Evolutionary conservation across 2,113 vertebrate species (phyloP), one percentile per base, ranked within the genome.

Genomic region (Dinomys branickii): DNA sequence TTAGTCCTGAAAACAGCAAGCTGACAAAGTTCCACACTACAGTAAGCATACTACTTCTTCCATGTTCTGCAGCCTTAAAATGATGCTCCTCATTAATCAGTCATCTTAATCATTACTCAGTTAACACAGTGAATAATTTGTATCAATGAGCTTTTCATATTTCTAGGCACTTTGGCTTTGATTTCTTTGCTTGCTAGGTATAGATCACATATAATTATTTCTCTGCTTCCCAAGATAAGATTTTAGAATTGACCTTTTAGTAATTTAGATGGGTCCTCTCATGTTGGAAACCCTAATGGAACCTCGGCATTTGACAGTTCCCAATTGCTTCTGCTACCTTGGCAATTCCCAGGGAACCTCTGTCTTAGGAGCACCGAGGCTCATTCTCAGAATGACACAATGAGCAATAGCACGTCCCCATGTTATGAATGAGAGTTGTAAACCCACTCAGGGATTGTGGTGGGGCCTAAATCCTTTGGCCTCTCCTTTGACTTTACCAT

Each of bases 101-200:
- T 69, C 59, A 78, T 77, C 9, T 78, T 88, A 83, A 28, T 71
- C 52, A 61, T 44, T 44, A n/a, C 56, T 95, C 41, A 81, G 80
- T 59, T 95, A 88, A 84, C 47, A 69, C 73, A 67, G 59, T 93
- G 71, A 87, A 80, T 92, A 86, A 95, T 90, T 78, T 86, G n/a
- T 61, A 97, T 90, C 26, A 26, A 8, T 93, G 56, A 84, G 33
- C n/a, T 47, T 91, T 26, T 67, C 83, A 59, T 59, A 44, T 73
- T 89, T 96, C 83, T 81, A 35, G 63, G 20, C 28, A 69, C 10
- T 96, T 85, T 67, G 65, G 63, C 63, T 26, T 47, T 38, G 17
- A 33, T 38, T 33, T 78, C 35, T 50, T 80, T 54, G 41, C 35
- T 91, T 88, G 6, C 20, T 85, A 41, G 33, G 54, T 81, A 41